Conservation (phyloP, 1,140 invertebrate genomes). For the Bacillus rossius region DNA sequence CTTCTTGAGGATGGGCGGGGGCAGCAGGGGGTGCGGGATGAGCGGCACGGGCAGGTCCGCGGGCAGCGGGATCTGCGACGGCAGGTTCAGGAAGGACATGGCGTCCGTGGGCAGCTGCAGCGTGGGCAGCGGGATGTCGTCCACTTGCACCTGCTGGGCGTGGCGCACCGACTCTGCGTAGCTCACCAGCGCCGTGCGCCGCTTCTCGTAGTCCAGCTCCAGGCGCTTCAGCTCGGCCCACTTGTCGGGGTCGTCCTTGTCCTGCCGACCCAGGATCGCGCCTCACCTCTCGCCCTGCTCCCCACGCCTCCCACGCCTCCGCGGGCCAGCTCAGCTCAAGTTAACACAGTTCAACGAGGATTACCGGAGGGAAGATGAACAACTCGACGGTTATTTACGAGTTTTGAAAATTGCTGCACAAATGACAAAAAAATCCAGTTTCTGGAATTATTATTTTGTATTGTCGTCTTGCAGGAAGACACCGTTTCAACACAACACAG, state of each 20-base stretch:
- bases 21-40: constrained; percentile 34
- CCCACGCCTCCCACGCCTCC: no score
- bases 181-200: constrained; percentile 75
- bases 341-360: no score
- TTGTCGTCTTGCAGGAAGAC: no score
- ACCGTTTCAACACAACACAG: no score
- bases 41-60: constrained; percentile 53
- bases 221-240: constrained; percentile 86
- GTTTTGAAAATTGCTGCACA: no score
- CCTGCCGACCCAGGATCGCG: no score
- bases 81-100: constrained; percentile 40
- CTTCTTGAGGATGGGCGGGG: constrained; percentile 63
- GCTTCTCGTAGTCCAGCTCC: constrained; percentile 90
- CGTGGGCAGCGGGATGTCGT: constrained; percentile 91
- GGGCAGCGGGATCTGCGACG: constrained; percentile 74
- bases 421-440: no score
- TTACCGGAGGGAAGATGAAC: no score
- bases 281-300: no score
- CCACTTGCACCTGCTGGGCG: constrained; percentile 93
- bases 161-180: constrained; percentile 94
- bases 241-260: constrained; percentile 95
- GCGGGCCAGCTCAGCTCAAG: no score
- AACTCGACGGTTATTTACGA: no score
- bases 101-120: constrained; percentile 34
- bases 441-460: no score